Evolutionary conservation across 2,113 vertebrate species (phyloP), one percentile per base, ranked within the genome.

Genomic region (Arenaria interpres): DNA sequence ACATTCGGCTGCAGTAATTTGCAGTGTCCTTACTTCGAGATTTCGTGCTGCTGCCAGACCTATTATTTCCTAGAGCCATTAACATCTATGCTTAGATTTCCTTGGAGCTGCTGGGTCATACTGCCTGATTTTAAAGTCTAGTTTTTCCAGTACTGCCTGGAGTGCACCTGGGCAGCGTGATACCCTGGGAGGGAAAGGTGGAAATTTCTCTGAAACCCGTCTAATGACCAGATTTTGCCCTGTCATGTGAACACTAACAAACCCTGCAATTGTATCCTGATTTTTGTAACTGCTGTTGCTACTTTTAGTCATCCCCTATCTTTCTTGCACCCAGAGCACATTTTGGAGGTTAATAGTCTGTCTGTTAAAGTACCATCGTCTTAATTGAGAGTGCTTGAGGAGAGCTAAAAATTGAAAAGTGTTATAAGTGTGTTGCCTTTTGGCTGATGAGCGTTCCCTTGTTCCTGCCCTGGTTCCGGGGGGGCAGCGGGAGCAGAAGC

Each of bases 341-440:
- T 93, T 93, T 57, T 68, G 57, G 89, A 85, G 81, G 89, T 93
- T 85, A 73, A 78, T 43, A 35, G 37, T 35, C 23, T 30, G 64
- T 46, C 72, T 93, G 43, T 86, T 94, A 63, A 93, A 89, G 71
- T 87, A 39, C 77, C 68, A 78, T 82, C 74, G 35, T 50, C 89
- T 85, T 92, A 91, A 87, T 23, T 89, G 87, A 79, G 60, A 82
- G 89, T 51, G 53, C 77, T 91, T 83, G 95, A 87, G 73, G 76
- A 71, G 32, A 89, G 63, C 67, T 95, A 85, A 92, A 94, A 87
- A 68, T 71, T 69, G 53, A 73, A 3, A 43, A 68, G 75, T 17
- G 57, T 68, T 78, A 0, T 18, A 18, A 95, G 50, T n/a, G 39
- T 60, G 50, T 37, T 88, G 63, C 54, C 41, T 96, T 89, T 50